Conservation (phyloP, 35 echinoderm and acorn worm genomes). For the Apostichopus parvimensis region DNA sequence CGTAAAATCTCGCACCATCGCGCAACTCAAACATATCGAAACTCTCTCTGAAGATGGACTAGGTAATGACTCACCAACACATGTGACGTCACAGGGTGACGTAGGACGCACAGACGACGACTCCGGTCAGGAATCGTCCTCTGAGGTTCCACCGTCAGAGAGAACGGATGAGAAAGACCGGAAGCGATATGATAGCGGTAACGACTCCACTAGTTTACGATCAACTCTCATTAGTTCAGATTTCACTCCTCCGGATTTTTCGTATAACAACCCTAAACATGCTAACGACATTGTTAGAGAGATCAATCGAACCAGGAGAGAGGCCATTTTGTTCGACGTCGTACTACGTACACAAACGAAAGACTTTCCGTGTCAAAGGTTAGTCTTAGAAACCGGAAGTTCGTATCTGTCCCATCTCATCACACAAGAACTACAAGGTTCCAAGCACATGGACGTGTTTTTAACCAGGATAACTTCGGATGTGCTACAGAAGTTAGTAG, state of each 20-base stretch:
- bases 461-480: constrained; percentile 73
- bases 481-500: constrained; percentile 74
- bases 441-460: constrained; percentile 79
- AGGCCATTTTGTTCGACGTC: constrained; percentile 74
- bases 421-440: constrained; percentile 60
- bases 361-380: constrained; percentile 81
- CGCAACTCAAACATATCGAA: constrained; percentile 31
- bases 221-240: constrained; percentile 11
- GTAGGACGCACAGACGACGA: constrained; percentile 16
- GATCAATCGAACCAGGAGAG: constrained; percentile 65
- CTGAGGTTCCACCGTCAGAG: constrained; percentile 39
- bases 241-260: constrained; percentile 26
- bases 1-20: not conserved
- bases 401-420: constrained; percentile 59
- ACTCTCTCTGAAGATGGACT: constrained; percentile 11
- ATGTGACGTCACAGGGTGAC: not conserved
- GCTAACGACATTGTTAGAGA: constrained; percentile 62
- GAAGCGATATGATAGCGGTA: constrained; percentile 35
- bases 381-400: constrained; percentile 73
- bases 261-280: constrained; percentile 41
- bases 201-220: constrained; percentile 24
- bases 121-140: constrained; percentile 44
- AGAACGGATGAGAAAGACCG: not conserved
- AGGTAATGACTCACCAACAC: not conserved
- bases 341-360: constrained; percentile 75